Conservation (phyloP, 2,113 vertebrate species). For the Cavia aperea region DNA sequence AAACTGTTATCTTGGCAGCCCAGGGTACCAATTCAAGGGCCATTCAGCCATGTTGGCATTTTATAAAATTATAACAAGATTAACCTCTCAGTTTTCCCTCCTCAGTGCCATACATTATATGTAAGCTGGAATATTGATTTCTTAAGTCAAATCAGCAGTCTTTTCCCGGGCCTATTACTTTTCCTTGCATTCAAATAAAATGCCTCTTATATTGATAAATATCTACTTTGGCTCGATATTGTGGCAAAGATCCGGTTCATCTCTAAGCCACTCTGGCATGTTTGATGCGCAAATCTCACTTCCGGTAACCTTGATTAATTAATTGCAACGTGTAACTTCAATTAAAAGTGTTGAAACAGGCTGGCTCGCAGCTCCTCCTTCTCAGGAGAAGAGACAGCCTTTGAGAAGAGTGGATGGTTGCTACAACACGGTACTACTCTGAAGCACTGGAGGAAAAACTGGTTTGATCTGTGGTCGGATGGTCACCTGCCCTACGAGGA, state of each 20-base stretch:
- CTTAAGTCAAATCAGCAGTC: conserved; percentile 40
- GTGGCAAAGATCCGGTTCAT: not conserved
- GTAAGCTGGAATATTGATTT: conserved; percentile 41
- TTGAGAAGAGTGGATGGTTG: no score
- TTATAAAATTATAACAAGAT: conserved; percentile 52
- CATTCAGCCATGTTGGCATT: not conserved
- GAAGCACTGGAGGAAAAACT: conserved; percentile 95
- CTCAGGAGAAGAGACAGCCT: no score
- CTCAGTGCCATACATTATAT: not conserved
- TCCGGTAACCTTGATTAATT: conserved; percentile 18
- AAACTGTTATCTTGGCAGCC: conserved; percentile 36
- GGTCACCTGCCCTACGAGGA: conserved; percentile 91
- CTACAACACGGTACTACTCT: conserved; percentile 81
- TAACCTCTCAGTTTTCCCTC: conserved; percentile 37
- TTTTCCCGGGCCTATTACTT: conserved; percentile 29
- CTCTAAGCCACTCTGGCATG: not conserved
- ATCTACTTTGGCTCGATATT: not conserved
- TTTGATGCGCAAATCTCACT: conserved; percentile 13
- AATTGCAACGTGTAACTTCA: not conserved
- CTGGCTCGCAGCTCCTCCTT: no score
- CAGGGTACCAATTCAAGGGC: conserved; percentile 4
- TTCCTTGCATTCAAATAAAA: conserved; percentile 26
- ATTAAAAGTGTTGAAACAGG: not conserved
- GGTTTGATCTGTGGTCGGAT: conserved; percentile 95
- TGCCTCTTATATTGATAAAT: not conserved